Evolutionary conservation across 2,797 vertebrate genomes (phyloP).

Genomic region (Sciaenops ocellatus): DNA sequence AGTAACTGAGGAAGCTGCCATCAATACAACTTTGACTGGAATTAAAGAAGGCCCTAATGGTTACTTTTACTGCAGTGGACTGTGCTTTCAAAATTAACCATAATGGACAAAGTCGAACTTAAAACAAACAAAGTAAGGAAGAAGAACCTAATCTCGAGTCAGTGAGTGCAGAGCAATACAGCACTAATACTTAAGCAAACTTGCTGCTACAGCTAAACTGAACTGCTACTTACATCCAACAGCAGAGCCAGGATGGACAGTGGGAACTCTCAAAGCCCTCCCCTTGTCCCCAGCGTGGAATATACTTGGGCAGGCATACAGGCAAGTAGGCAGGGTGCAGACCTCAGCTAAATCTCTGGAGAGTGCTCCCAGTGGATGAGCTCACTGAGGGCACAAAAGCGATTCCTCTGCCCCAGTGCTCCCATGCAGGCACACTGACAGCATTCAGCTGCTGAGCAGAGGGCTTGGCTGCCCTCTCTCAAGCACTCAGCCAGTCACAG

Average conservation of each 20-base stretch:
- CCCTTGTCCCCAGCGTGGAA: constrained; percentile 43
- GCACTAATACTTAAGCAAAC: background rate
- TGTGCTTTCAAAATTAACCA: constrained; percentile 26
- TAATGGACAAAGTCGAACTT: constrained; percentile 12
- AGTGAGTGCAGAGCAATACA: constrained; percentile 21
- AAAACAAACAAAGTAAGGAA: constrained; percentile 16
- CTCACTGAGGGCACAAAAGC: constrained; percentile 64
- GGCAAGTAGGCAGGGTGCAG: constrained; percentile 49
- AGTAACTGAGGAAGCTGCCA: constrained; percentile 41
- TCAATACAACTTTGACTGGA: constrained; percentile 53
- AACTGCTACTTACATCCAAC: constrained; percentile 66
- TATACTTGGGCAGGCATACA: constrained; percentile 50
- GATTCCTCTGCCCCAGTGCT: constrained; percentile 67
- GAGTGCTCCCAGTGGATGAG: constrained; percentile 67
- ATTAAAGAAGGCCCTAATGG: constrained; percentile 47
- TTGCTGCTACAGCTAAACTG: constrained; percentile 28
- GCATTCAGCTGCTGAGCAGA: constrained; percentile 68
- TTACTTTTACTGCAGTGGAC: constrained; percentile 41
- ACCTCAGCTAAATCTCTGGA: constrained; percentile 61
- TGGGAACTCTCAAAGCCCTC: constrained; percentile 40
- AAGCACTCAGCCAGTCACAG: constrained; percentile 61
- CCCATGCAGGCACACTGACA: constrained; percentile 71
- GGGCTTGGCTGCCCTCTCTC: constrained; percentile 65
- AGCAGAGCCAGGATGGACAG: constrained; percentile 48
- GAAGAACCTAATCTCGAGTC: constrained; percentile 1